A percentile compares a stretch with the other conserved stretches of the same genome.
These are phyloP conservation scores for Acanthochromis polyacanthus DNA, from an alignment of 2,113 vertebrate species.

Conservation along the genomic window DNA sequence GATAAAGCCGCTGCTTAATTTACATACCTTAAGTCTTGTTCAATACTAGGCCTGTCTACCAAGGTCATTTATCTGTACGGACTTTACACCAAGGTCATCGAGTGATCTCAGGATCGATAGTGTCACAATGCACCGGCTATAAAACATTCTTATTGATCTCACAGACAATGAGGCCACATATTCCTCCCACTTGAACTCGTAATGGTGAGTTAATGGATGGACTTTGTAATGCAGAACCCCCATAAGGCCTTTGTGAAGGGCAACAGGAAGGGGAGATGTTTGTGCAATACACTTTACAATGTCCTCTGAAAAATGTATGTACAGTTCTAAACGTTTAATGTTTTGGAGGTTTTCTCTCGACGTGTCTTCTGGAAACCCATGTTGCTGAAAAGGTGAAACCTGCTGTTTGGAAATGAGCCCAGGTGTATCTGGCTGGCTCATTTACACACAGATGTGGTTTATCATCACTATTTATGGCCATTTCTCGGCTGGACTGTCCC, in stretches of 20 bases:
- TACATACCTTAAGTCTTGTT: conserved; percentile 12
- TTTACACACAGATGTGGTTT: conserved; percentile 43
- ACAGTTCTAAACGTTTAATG: neutral
- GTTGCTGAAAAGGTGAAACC: conserved; percentile 19
- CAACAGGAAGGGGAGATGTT: neutral
- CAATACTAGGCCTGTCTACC: neutral
- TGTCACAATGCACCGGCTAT: conserved; percentile 23
- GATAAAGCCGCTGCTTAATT: neutral
- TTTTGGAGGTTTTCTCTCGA: neutral
- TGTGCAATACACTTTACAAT: neutral
- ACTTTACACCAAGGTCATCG: conserved; percentile 30
- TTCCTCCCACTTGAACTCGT: conserved; percentile 18
- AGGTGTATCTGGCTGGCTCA: conserved; percentile 31
- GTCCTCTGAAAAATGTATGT: neutral
- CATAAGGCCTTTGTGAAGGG: conserved; percentile 24
- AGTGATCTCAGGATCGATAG: conserved; percentile 47
- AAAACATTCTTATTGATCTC: conserved; percentile 50
- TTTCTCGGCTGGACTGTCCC: conserved; percentile 26
- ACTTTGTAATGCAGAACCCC: conserved; percentile 33
- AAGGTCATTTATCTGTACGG: conserved; percentile 29
- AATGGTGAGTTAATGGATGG: conserved; percentile 36
- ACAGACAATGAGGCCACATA: conserved; percentile 11
- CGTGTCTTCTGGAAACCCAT: neutral
- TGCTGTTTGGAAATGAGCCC: conserved; percentile 30
- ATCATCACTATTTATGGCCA: conserved; percentile 39